These are phyloP conservation scores for Holothuria glaberrima DNA, from an alignment of 35 echinoderm and acorn worm species.

Conservation along the genomic window DNA sequence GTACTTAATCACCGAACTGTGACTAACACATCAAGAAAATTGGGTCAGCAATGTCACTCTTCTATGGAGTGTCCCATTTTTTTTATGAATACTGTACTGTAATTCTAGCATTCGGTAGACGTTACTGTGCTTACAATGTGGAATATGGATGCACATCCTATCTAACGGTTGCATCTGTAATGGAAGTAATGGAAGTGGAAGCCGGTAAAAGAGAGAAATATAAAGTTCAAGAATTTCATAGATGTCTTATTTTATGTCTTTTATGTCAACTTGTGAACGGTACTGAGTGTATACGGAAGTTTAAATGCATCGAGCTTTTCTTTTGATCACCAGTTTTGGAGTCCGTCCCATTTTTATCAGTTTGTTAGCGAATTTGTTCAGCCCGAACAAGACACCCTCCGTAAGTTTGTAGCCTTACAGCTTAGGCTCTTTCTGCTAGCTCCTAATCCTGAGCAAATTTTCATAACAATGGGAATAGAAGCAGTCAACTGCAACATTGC, in stretches of 20 bases:
- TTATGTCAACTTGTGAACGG: background rate
- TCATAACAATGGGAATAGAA: conserved; percentile 6
- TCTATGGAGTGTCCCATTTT: too few species aligned
- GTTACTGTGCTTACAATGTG: too few species aligned
- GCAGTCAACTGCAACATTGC: conserved; percentile 18
- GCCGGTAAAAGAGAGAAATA: background rate
- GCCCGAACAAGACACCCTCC: background rate
- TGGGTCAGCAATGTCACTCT: too few species aligned
- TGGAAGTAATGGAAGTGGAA: too few species aligned
- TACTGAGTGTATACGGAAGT: background rate
- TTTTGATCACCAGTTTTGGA: background rate
- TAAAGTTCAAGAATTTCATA: background rate
- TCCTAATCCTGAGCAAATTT: conserved; percentile 4
- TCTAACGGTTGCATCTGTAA: too few species aligned
- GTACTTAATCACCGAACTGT: too few species aligned
- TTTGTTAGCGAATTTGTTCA: background rate
- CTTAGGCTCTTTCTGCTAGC: conserved; percentile 2
- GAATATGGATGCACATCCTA: too few species aligned
- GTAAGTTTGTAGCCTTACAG: background rate
- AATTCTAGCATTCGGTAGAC: too few species aligned
- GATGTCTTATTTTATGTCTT: background rate
- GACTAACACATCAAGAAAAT: too few species aligned
- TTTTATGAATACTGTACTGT: too few species aligned
- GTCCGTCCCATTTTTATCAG: background rate
- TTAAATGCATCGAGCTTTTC: background rate